These are phyloP conservation scores for Chondrosia reniformis DNA, from an alignment of 37 sponge, comb jelly and placozoan genomes.

Conservation along the genomic window DNA sequence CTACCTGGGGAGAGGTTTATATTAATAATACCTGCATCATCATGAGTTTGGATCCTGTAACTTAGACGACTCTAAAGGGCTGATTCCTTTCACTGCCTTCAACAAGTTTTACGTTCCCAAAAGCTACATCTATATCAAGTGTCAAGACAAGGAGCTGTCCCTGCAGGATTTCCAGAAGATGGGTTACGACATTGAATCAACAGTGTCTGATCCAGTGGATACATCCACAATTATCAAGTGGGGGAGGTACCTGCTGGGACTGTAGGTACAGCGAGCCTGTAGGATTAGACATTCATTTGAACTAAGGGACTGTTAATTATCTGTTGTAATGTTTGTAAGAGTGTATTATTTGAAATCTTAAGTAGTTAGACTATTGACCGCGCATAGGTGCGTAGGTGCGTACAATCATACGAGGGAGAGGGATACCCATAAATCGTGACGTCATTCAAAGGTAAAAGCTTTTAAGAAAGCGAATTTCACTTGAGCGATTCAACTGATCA, in stretches of 20 bases:
- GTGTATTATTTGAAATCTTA: no score
- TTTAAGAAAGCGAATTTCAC: no score
- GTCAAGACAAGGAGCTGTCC: conserved; percentile 8
- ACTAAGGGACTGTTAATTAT: no score
- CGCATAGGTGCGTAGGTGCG: no score
- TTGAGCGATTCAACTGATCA: no score
- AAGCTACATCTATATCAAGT: conserved; percentile 31
- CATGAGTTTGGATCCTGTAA: conserved; percentile 28
- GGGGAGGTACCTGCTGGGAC: conserved; percentile 36
- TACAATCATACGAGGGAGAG: no score
- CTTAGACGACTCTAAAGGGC: conserved; percentile 13
- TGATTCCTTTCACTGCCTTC: conserved; percentile 44
- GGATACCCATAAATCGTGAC: no score
- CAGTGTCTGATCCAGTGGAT: conserved; percentile 18
- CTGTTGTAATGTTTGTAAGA: no score
- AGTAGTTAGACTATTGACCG: no score
- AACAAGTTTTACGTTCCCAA: conserved; percentile 50
- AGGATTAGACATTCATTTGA: no score
- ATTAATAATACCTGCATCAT: conserved; percentile 55
- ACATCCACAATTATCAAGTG: conserved; percentile 17
- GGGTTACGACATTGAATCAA: conserved; percentile 48
- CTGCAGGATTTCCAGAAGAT: conserved; percentile 31
- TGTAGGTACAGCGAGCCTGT: conserved; percentile 16
- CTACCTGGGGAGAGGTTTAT: conserved; percentile 51
- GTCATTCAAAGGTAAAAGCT: no score